Evolutionary conservation across 23 tunicate genomes (phyloP).

Genomic region (Phallusia fumigata): DNA sequence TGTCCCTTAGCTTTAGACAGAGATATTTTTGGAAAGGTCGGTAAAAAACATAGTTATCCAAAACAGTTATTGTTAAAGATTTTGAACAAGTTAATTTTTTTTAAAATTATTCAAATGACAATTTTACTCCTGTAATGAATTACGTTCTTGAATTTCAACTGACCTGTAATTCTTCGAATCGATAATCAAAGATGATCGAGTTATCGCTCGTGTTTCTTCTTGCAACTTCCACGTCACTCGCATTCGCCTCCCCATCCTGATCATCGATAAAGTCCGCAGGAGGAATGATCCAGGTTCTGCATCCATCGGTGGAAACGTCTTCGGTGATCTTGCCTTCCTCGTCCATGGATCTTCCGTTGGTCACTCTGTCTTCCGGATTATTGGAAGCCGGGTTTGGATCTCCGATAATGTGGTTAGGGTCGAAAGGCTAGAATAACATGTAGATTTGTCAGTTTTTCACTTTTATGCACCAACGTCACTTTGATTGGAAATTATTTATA

Average conservation of each 20-base stretch:
- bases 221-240: neutral
- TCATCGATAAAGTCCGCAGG: slow-evolving; percentile 17
- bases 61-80: too few relatives aligned
- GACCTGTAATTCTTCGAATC: slow-evolving; percentile 30
- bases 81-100: too few relatives aligned
- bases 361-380: slow-evolving; percentile 34
- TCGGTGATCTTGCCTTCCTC: slow-evolving; percentile 15
- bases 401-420: slow-evolving; percentile 21
- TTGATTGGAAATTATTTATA: too few relatives aligned
- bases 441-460: neutral
- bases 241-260: slow-evolving; percentile 13
- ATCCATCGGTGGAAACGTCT: slow-evolving; percentile 11
- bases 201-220: neutral
- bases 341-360: slow-evolving; percentile 26
- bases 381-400: slow-evolving; percentile 28
- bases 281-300: slow-evolving; percentile 34
- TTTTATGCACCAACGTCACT: too few relatives aligned
- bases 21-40: too few relatives aligned
- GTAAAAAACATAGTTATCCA: too few relatives aligned
- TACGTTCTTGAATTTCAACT: too few relatives aligned
- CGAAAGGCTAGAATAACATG: slow-evolving; percentile 9
- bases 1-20: too few relatives aligned
- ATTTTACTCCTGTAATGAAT: too few relatives aligned
- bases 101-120: too few relatives aligned
- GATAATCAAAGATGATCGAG: slow-evolving; percentile 12